A percentile compares a stretch with the other conserved stretches of the same genome.
Conservation (phyloP, 2,888 invertebrate genomes). For the Urechis unicinctus region DNA sequence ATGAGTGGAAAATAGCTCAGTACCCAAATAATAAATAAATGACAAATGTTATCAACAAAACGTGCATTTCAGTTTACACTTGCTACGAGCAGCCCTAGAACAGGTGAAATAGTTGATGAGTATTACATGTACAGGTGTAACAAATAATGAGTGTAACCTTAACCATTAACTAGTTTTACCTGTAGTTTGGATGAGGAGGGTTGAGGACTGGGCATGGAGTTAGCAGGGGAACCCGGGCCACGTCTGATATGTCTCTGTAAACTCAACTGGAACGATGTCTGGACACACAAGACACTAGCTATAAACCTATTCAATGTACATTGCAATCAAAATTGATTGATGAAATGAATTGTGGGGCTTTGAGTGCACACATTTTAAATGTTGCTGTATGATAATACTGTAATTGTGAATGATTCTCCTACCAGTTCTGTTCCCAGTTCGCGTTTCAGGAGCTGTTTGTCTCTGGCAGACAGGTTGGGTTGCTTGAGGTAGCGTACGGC, state of each 20-base stretch:
- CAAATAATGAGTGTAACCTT: background rate
- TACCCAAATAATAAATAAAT: too few relatives aligned
- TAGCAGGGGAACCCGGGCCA: conserved; percentile 23
- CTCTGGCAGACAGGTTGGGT: conserved; percentile 34
- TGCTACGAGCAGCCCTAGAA: too few relatives aligned
- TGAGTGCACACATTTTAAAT: too few relatives aligned
- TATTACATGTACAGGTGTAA: too few relatives aligned
- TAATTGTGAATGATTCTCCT: conserved; percentile 11
- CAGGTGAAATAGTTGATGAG: background rate
- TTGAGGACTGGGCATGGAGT: background rate
- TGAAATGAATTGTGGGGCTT: too few relatives aligned
- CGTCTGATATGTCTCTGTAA: conserved; percentile 37
- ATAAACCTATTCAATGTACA: too few relatives aligned
- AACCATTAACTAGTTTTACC: background rate
- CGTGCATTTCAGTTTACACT: too few relatives aligned
- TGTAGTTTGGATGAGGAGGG: background rate
- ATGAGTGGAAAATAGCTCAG: too few relatives aligned
- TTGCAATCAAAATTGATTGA: too few relatives aligned
- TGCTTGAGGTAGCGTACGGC: conserved; percentile 46
- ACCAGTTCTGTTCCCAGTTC: conserved; percentile 51
- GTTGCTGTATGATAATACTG: too few relatives aligned
- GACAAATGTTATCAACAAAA: too few relatives aligned
- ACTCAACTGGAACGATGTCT: conserved; percentile 41
- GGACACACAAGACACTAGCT: conserved; percentile 18
- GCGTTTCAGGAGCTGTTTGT: conserved; percentile 48